A percentile compares a stretch with the other conserved stretches of the same genome.
These are phyloP conservation scores for Actinemys pallida DNA, from an alignment of 2,113 vertebrate species.

Conservation along the genomic window DNA sequence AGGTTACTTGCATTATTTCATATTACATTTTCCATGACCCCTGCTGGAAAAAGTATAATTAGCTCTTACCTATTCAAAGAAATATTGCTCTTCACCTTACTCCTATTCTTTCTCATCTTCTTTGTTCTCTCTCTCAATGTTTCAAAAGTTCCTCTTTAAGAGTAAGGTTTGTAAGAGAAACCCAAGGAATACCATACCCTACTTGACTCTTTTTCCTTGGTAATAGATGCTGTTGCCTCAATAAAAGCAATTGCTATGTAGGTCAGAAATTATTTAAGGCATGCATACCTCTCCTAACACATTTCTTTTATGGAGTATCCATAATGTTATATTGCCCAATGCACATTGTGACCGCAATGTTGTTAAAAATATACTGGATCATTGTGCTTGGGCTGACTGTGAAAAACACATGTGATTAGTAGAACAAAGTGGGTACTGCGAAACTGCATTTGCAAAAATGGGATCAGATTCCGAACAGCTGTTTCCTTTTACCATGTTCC, in stretches of 20 bases:
- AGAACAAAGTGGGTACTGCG: background rate
- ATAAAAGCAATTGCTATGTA: constrained; percentile 62
- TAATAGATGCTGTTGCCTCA: constrained; percentile 57
- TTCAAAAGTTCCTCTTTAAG: constrained; percentile 61
- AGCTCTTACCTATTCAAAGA: constrained; percentile 68
- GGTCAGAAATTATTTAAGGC: constrained; percentile 62
- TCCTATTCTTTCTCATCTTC: constrained; percentile 61
- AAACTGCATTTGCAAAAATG: background rate
- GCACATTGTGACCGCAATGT: background rate
- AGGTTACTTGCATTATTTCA: constrained; percentile 63
- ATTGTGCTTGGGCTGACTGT: background rate
- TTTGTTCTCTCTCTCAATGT: constrained; percentile 41
- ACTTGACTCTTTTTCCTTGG: constrained; percentile 43
- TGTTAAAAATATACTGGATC: background rate
- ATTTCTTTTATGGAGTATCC: constrained; percentile 15
- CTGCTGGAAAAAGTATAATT: constrained; percentile 65
- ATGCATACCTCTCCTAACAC: constrained; percentile 24
- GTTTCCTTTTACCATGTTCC: background rate
- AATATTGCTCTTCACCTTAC: constrained; percentile 61
- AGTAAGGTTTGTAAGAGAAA: constrained; percentile 61
- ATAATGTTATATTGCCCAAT: constrained; percentile 26
- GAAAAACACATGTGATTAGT: too few species aligned
- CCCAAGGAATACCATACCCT: constrained; percentile 16
- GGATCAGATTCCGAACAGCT: background rate
- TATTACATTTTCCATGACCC: constrained; percentile 62